Base-by-base conservation (phyloP, 2,797 vertebrate species). In the Bovichtus variegatus region DNA sequence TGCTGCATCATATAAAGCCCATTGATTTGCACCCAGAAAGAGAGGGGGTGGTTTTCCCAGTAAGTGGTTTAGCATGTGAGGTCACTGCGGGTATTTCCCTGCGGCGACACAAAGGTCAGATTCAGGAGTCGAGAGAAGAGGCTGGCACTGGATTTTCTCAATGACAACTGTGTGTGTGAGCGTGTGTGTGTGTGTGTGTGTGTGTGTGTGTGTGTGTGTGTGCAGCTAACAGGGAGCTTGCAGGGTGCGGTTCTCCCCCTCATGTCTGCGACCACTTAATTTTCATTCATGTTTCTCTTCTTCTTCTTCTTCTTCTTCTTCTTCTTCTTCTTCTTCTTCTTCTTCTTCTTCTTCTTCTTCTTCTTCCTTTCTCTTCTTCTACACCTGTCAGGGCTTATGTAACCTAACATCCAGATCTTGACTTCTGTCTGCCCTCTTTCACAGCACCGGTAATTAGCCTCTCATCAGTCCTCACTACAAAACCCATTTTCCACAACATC, bases 301-400 rank as follows among this genome's bases (percentile, higher is more conserved):
- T 50, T 62, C 16, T n/a, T 31, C 51, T 64, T 43, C 57, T 34
- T 34, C 55, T 51, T 8, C 34, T 63, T 74, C 64, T 53, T 64
- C 65, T 34, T 46, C 77, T 74, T 65, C 43, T 64, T 74, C 46
- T 51, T 62, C 19, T n/a, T 27, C 55, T 61, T 46, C 62, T 34
- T 31, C 34, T 34, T 8, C 9, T 34, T 34, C 0, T 34, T 46
- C 71, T 73, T 65, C 47, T 64, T 72, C 41, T 51, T 62, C 16
- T n/a, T 31, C 55, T 64, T 46, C 62, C 58, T 49, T 9, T 34
- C 66, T 74, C 64, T 55, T 64, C 65, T 34, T 46, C 77, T 74
- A 59, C 78, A 87, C 85, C 82, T 89, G 80, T 73, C 77, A 71
- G 59, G 73, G 82, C 61, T 86, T 91, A 88, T 73, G 62, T 87